Evolutionary conservation across 1,140 invertebrate species (phyloP), one percentile per base, ranked within the genome.

Genomic region (Rhyacophila brunnea): DNA sequence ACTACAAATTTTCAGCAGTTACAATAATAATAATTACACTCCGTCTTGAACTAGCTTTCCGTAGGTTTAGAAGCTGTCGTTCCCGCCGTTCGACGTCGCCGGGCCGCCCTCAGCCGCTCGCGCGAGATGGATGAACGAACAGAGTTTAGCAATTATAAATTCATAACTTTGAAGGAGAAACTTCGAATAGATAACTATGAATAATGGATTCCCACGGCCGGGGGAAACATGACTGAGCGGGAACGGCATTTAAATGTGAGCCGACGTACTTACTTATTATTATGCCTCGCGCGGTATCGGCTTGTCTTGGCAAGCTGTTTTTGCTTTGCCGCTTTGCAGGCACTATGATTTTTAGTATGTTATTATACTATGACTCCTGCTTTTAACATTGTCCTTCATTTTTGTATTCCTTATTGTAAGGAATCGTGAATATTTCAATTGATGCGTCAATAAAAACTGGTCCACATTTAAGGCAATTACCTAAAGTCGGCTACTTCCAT

Each of bases 181-280:
- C 63, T 67, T 65, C 60, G 62, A 65, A 65, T 66, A 66, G 65
- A 66, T 65, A 67, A 65, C 63, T 67, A 67, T 67, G 66, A 67
- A 67, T 67, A 67, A 67, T 67, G 66, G 62, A 67, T 65, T 58
- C 55, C 54, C 44, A 60, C 58, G 55, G 51, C 51, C 55, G 42
- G 45, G 56, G 55, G 55, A 62, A 63, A 63, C 61, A 63, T 55
- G 61, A 63, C 61, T 53, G 61, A 63, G 51, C 61, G 44, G 55
- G 61, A 63, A 59, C 58, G 46, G 56, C 61, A 63, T 63, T 59
- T 56, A 59, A 63, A 59, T 59, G 56, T 49, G 56, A 63, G 54
- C 48, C 42, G 42, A 19, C 35, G 46, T 62, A 54, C 61, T 59
- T 62, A 54, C 61, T 59, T 54, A 63, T 62, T 57, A 62, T 55